Conservation (phyloP, 2,113 vertebrate species). For the Indicator indicator region DNA sequence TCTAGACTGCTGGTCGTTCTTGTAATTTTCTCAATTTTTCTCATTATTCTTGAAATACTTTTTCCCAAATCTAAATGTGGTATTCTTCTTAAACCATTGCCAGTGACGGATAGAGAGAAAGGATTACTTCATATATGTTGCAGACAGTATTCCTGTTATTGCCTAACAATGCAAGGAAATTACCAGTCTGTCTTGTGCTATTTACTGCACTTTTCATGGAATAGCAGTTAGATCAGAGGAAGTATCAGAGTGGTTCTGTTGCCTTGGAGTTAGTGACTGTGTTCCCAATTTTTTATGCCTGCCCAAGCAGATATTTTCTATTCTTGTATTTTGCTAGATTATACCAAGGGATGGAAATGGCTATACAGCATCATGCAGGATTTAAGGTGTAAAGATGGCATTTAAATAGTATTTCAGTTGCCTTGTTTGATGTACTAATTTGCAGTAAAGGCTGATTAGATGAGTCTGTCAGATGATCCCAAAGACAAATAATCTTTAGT, state of each 20-base stretch:
- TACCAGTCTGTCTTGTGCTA: not conserved
- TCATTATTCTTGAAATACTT: not conserved
- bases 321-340: not conserved
- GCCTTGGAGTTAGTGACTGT: not conserved
- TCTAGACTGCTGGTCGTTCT: not conserved
- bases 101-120: not conserved
- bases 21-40: not conserved
- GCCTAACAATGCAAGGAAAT: not conserved
- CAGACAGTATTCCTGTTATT: not conserved
- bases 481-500: not conserved
- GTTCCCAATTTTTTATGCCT: not conserved
- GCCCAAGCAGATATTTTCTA: not conserved
- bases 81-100: not conserved
- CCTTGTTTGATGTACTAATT: not conserved
- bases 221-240: not conserved
- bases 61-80: not conserved
- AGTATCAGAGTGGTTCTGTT: not conserved
- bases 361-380: not conserved
- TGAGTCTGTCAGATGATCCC: conserved; percentile 21
- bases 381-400: not conserved
- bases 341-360: not conserved
- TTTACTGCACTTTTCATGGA: not conserved
- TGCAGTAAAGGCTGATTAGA: conserved; percentile 18
- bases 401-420: not conserved
- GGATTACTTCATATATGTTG: not conserved